Evolutionary conservation across 2,113 vertebrate genomes (phyloP).

Genomic region (Hippopotamus amphibius): DNA sequence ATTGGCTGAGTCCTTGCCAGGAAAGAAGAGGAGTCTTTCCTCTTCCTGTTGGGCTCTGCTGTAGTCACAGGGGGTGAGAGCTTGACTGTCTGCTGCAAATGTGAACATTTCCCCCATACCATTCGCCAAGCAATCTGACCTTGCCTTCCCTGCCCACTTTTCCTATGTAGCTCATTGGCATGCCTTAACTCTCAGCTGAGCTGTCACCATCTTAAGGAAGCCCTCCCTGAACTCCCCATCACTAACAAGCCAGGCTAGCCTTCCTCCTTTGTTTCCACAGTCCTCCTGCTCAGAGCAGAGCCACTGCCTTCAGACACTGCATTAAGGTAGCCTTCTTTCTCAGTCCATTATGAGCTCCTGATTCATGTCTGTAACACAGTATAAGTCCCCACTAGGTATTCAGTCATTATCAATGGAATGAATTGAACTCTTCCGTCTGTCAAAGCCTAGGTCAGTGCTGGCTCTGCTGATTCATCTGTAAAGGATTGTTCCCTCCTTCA

Average conservation of each 20-base stretch:
- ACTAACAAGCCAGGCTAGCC: background rate
- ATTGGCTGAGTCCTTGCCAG: background rate
- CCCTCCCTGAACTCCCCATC: background rate
- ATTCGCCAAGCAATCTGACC: background rate
- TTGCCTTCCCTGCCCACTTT: background rate
- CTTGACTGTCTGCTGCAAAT: background rate
- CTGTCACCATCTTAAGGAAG: background rate
- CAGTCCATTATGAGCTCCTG: background rate
- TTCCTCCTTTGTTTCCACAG: background rate
- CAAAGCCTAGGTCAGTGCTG: background rate
- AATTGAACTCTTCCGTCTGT: background rate
- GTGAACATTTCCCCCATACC: background rate
- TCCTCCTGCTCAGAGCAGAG: background rate
- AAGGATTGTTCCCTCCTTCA: background rate
- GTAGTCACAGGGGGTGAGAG: background rate
- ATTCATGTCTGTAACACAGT: background rate
- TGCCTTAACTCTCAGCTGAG: background rate
- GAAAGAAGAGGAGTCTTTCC: background rate
- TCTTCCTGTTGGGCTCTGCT: background rate
- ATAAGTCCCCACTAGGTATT: too few species aligned
- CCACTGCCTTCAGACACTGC: background rate
- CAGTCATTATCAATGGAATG: background rate
- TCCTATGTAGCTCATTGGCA: background rate
- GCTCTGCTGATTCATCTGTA: background rate
- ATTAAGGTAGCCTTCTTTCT: background rate